These are phyloP conservation scores for Vidua chalybeata DNA, from an alignment of 2,113 vertebrate genomes.

Conservation along the genomic window DNA sequence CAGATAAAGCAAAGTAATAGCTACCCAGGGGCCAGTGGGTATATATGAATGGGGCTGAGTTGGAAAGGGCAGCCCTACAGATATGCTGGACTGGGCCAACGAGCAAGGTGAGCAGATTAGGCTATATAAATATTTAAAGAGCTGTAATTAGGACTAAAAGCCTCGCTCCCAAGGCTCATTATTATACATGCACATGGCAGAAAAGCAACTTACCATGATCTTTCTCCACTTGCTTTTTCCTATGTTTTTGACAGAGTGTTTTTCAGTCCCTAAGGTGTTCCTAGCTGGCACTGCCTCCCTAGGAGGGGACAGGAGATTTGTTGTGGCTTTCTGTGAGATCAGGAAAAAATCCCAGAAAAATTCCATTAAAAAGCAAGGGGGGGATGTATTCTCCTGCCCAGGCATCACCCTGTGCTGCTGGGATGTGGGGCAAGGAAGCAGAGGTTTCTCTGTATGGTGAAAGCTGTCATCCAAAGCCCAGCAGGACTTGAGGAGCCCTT, in stretches of 20 bases:
- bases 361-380: not conserved
- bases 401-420: not conserved
- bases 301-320: not conserved
- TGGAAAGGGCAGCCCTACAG: slow-evolving; percentile 20
- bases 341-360: not conserved
- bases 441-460: not conserved
- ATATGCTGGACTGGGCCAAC: not conserved
- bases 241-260: not conserved
- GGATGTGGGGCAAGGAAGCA: not conserved
- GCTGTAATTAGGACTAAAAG: slow-evolving; percentile 17
- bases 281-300: not conserved
- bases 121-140: slow-evolving; percentile 58
- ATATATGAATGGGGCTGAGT: not conserved
- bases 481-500: not conserved
- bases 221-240: not conserved
- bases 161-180: not conserved
- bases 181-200: not conserved
- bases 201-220: slow-evolving; percentile 4
- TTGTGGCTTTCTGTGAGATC: not conserved
- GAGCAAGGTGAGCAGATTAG: slow-evolving; percentile 33
- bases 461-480: not conserved
- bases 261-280: not conserved
- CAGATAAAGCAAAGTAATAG: not conserved
- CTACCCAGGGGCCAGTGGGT: not conserved
- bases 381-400: not conserved